Evolutionary conservation across 2,113 vertebrate genomes (phyloP).

Genomic region (Sylvilagus bachmani): DNA sequence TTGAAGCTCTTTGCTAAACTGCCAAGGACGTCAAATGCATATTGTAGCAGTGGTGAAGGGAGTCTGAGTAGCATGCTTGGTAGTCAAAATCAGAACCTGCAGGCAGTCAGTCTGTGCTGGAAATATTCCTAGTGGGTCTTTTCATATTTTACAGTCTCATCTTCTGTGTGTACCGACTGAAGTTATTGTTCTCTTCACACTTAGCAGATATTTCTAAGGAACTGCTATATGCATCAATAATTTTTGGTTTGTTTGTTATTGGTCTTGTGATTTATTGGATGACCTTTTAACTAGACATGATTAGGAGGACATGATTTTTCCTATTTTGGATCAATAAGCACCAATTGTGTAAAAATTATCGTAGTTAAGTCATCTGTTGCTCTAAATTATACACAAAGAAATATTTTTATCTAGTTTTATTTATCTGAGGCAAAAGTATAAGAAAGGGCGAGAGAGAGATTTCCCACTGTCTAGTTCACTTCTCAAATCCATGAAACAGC

Average conservation of each 20-base stretch:
- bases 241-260: background rate
- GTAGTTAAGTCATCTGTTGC: background rate
- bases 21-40: background rate
- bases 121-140: constrained; percentile 65
- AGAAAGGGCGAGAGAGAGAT: too few species aligned
- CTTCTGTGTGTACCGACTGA: constrained; percentile 61
- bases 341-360: constrained; percentile 46
- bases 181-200: constrained; percentile 68
- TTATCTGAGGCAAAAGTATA: too few species aligned
- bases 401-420: too few species aligned
- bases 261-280: constrained; percentile 62
- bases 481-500: too few species aligned
- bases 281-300: constrained; percentile 17
- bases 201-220: constrained; percentile 61
- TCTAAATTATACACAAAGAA: constrained; percentile 3
- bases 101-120: constrained; percentile 61
- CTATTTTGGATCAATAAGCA: constrained; percentile 15
- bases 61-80: background rate
- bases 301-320: constrained; percentile 27
- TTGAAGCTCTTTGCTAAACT: constrained; percentile 14
- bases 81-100: background rate
- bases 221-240: constrained; percentile 61
- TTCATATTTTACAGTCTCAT: constrained; percentile 57
- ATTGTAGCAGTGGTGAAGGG: background rate
- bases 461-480: too few species aligned